These are phyloP conservation scores for Lithosia quadra DNA, from an alignment of 2,888 invertebrate species.

Conservation along the genomic window DNA sequence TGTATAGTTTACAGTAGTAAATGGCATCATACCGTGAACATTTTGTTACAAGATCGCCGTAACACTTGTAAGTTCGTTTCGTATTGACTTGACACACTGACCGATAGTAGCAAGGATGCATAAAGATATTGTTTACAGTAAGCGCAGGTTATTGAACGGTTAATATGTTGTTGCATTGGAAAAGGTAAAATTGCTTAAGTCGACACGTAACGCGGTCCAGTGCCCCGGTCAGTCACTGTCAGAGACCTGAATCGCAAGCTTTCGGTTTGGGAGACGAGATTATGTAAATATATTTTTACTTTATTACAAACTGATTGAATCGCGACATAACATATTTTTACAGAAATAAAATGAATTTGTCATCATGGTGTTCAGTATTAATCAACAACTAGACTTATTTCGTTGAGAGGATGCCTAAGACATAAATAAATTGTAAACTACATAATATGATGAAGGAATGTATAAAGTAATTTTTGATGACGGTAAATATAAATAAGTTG, in stretches of 20 bases:
- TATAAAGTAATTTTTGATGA: not conserved
- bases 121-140: conserved; percentile 36
- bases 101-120: conserved; percentile 32
- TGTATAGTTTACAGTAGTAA: conserved; percentile 7
- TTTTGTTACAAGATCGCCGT: conserved; percentile 47
- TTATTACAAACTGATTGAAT: not conserved
- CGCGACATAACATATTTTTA: too few relatives aligned
- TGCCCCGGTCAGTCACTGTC: conserved; percentile 48
- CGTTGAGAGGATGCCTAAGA: not conserved
- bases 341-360: not conserved
- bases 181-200: conserved; percentile 50
- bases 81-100: conserved; percentile 50
- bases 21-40: conserved; percentile 11
- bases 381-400: not conserved
- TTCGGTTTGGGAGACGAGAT: conserved; percentile 33
- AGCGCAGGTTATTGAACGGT: conserved; percentile 39
- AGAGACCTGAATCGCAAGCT: conserved; percentile 34
- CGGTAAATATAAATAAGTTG: conserved; percentile 28
- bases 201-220: conserved; percentile 43
- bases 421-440: too few relatives aligned
- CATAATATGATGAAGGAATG: not conserved
- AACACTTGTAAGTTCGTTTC: conserved; percentile 33
- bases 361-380: not conserved
- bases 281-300: conserved; percentile 37
- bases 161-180: conserved; percentile 37